These are phyloP conservation scores for Thunnus maccoyii DNA, from an alignment of 2,113 vertebrate species.

Conservation along the genomic window DNA sequence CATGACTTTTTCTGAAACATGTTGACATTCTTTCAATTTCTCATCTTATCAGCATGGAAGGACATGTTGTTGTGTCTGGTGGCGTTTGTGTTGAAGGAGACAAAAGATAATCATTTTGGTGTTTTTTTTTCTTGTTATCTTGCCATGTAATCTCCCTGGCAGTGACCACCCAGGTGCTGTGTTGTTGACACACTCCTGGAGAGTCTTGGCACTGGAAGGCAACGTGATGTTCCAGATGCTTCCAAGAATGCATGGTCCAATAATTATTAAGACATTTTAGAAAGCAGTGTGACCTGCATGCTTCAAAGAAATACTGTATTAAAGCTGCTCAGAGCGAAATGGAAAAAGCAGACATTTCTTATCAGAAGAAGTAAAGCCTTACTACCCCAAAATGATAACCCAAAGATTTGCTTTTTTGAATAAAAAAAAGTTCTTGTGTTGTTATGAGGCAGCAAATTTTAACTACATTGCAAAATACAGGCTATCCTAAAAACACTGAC, in stretches of 20 bases:
- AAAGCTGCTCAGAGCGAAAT: background rate
- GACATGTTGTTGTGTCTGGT: slow-evolving; percentile 67
- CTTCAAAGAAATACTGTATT: background rate
- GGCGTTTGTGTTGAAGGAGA: slow-evolving; percentile 28
- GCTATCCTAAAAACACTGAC: no score
- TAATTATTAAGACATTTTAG: background rate
- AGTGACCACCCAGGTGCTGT: slow-evolving; percentile 46
- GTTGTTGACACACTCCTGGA: slow-evolving; percentile 3
- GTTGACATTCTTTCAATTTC: slow-evolving; percentile 65
- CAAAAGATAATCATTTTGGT: background rate
- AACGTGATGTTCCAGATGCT: background rate
- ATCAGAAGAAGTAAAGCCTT: background rate
- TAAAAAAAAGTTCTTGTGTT: background rate
- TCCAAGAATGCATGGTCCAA: background rate
- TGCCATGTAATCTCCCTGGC: slow-evolving; percentile 7
- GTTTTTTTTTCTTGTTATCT: slow-evolving; percentile 12
- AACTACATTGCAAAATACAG: no score
- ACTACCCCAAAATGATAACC: background rate
- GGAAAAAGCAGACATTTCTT: background rate
- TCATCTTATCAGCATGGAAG: slow-evolving; percentile 46
- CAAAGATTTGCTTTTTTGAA: background rate
- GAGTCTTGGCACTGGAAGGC: slow-evolving; percentile 3
- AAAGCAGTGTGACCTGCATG: background rate
- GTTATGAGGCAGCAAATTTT: no score
- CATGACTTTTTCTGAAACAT: slow-evolving; percentile 53